Evolutionary conservation across 2,888 invertebrate species (phyloP).

Genomic region (Stratiomys singularior): DNA sequence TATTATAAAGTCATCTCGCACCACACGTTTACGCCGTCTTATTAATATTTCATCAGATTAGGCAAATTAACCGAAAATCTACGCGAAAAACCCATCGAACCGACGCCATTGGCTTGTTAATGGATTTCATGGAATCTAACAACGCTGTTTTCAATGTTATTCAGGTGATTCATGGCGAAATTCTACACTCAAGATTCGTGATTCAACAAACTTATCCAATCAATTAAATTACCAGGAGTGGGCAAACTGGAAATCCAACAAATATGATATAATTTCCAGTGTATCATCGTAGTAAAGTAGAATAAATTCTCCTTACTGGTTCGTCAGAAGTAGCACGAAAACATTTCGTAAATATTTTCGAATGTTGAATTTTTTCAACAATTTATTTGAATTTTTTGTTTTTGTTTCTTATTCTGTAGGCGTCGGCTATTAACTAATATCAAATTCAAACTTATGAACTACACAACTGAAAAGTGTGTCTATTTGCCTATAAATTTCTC

Average conservation of each 20-base stretch:
- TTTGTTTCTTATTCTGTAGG: background rate
- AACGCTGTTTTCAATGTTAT: background rate
- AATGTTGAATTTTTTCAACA: background rate
- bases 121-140: no score
- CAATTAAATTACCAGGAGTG: background rate
- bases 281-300: background rate
- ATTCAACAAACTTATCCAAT: background rate
- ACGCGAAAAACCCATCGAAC: no score
- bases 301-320: background rate
- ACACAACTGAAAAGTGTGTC: background rate
- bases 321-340: background rate
- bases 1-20: no score
- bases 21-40: no score
- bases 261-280: background rate
- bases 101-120: no score
- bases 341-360: background rate
- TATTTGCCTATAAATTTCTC: background rate
- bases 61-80: no score
- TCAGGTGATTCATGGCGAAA: background rate
- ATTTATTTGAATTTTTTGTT: background rate
- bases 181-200: background rate
- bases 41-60: no score
- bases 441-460: background rate
- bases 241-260: conserved; percentile 7
- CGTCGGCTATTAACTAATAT: background rate